Conservation (phyloP, 2,113 vertebrate genomes). For the Neofelis nebulosa region DNA sequence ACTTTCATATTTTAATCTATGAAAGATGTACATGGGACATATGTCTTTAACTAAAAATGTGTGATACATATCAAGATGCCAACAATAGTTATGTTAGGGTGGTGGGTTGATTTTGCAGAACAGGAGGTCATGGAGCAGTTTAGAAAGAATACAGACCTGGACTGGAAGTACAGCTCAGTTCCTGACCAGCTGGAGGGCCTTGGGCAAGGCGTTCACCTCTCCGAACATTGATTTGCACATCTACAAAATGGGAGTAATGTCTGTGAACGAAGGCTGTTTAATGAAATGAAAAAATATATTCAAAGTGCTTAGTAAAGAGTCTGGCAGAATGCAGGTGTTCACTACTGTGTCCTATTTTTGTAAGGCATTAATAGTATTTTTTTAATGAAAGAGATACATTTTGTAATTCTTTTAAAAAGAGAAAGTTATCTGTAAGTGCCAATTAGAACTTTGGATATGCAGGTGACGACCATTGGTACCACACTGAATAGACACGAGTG, state of each 20-base stretch:
- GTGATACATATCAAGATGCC: background rate
- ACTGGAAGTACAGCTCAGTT: background rate
- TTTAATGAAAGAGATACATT: background rate
- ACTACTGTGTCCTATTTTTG: background rate
- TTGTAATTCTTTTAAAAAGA: background rate
- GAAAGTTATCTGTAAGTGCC: background rate
- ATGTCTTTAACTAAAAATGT: background rate
- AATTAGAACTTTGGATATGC: background rate
- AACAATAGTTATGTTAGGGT: background rate
- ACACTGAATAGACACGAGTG: background rate
- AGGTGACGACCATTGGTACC: fast-evolving
- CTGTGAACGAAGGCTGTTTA: background rate
- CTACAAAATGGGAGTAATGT: background rate
- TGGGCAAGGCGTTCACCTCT: background rate
- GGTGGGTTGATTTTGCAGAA: background rate
- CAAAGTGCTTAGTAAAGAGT: background rate
- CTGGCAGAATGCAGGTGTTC: background rate
- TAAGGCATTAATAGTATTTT: background rate
- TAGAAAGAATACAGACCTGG: background rate
- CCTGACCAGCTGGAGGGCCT: background rate
- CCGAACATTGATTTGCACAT: background rate
- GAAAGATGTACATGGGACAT: background rate
- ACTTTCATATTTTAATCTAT: background rate
- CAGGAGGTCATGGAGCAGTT: background rate
- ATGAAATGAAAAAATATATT: background rate